Evolutionary conservation across 2,113 vertebrate genomes (phyloP).

Genomic region (Rhizomys pruinosus): DNA sequence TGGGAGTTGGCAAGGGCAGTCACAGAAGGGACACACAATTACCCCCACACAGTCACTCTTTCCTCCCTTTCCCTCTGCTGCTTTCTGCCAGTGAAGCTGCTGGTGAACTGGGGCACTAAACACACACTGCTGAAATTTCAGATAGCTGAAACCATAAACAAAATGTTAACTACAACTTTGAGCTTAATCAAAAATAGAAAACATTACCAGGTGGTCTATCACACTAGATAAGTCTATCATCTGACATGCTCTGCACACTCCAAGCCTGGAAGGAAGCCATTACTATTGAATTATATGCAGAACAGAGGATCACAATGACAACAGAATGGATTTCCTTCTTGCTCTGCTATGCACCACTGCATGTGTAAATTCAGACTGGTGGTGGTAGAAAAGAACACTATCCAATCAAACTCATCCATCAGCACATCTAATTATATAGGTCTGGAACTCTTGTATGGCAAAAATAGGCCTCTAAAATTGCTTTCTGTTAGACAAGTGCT

Average conservation of each 20-base stretch:
- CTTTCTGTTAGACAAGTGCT: background rate
- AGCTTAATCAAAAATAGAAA: conserved; percentile 76
- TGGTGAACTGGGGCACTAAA: conserved; percentile 41
- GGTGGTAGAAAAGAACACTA: background rate
- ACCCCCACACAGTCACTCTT: rapidly evolving
- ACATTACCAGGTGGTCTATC: conserved; percentile 48
- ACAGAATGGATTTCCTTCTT: background rate
- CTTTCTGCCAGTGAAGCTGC: conserved; percentile 68
- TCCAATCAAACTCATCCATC: background rate
- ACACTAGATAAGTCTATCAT: background rate
- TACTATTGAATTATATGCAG: background rate
- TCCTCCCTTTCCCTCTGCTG: conserved; percentile 16
- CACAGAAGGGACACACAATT: background rate
- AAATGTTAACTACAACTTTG: conserved; percentile 54
- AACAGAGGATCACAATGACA: background rate
- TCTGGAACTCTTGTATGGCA: too few relatives aligned
- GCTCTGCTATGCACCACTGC: background rate
- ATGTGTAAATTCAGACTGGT: conserved; percentile 8
- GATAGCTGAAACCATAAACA: conserved; percentile 64
- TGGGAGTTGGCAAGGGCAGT: rapidly evolving
- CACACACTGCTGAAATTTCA: conserved; percentile 74
- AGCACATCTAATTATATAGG: background rate
- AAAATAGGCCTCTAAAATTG: background rate
- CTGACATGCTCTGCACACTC: background rate
- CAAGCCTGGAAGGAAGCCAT: background rate